Evolutionary conservation across 2,888 invertebrate genomes (phyloP).

Genomic region (Bruchidius siliquastri): DNA sequence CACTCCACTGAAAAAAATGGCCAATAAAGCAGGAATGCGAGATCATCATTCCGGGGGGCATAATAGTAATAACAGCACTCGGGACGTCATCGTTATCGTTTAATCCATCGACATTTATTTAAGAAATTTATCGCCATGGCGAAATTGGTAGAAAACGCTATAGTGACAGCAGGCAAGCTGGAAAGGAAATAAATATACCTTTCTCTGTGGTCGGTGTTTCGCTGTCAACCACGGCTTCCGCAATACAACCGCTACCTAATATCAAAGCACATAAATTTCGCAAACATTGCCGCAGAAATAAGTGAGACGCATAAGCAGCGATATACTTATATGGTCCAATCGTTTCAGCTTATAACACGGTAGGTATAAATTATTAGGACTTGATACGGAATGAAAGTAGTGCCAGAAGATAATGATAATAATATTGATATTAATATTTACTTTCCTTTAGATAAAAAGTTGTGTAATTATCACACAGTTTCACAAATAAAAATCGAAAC

Average conservation of each 20-base stretch:
- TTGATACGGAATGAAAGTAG: no score
- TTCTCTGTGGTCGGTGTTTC: neutral
- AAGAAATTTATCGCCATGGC: neutral
- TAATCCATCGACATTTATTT: neutral
- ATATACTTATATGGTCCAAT: no score
- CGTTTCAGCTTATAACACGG: no score
- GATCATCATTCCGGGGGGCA: neutral
- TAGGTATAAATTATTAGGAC: no score
- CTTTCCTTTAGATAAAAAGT: no score
- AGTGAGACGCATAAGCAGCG: neutral
- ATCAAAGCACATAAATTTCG: neutral
- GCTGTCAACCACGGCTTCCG: neutral
- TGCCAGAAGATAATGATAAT: no score
- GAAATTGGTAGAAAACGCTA: neutral
- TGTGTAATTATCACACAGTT: no score
- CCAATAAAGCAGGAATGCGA: neutral
- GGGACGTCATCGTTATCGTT: neutral
- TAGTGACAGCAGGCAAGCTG: neutral
- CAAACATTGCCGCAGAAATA: neutral
- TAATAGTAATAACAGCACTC: neutral
- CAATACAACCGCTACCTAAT: neutral
- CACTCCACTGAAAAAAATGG: neutral
- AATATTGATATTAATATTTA: no score
- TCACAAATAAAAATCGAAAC: no score
- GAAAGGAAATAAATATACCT: neutral